phyloP scores from a whole-genome alignment of 2,113 vertebrate species.

The Aptenodytes forsteri region DNA sequence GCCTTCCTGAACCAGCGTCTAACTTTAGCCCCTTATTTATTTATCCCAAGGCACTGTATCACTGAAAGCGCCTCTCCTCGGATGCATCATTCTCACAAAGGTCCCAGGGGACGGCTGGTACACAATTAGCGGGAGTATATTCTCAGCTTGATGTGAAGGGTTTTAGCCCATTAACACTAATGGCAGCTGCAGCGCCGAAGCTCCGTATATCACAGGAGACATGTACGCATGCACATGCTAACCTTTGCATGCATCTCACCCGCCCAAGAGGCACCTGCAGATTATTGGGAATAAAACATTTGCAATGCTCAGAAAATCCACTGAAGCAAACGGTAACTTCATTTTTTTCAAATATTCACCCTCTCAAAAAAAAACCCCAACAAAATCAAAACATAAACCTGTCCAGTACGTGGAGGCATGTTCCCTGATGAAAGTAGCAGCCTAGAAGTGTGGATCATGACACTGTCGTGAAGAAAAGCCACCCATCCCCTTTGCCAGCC shows the following conservation, averaged over 20 bases:
- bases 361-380: background rate
- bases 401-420: background rate
- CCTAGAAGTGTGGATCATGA: background rate
- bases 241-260: background rate
- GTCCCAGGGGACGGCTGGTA: background rate
- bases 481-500: background rate
- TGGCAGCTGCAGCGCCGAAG: background rate
- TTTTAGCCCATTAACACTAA: background rate
- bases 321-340: background rate
- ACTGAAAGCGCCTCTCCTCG: background rate
- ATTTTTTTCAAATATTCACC: background rate
- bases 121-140: conserved; percentile 10
- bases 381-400: background rate
- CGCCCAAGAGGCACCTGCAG: background rate
- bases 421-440: background rate
- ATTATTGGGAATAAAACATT: background rate
- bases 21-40: conserved; percentile 10
- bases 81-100: background rate
- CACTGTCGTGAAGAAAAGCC: background rate
- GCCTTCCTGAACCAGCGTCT: background rate
- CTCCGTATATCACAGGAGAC: background rate
- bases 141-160: background rate
- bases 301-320: background rate
- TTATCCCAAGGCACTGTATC: background rate
- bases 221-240: background rate